Conservation (phyloP, 2,888 invertebrate genomes). For the Lithophane socia region DNA sequence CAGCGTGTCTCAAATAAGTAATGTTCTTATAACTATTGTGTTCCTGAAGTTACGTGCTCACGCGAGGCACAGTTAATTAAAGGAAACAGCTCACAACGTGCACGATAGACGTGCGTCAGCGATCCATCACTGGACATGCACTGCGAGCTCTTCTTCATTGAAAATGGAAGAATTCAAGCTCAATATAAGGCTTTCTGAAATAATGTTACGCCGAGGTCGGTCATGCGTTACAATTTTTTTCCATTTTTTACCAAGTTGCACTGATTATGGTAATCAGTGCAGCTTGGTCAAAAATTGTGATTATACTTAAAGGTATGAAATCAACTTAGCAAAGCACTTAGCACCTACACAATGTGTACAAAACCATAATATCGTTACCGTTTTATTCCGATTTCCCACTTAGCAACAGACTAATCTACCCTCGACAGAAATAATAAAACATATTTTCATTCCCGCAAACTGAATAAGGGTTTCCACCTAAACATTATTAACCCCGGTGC, state of each 20-base stretch:
- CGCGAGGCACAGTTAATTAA: constrained; percentile 58
- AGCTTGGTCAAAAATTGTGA: too few relatives aligned
- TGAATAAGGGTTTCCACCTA: constrained; percentile 60
- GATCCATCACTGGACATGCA: constrained; percentile 62
- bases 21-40: constrained; percentile 53
- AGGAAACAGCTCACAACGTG: constrained; percentile 51
- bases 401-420: constrained; percentile 25
- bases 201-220: not conserved
- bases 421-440: constrained; percentile 53
- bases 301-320: not conserved
- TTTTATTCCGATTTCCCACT: not conserved
- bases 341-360: too few relatives aligned
- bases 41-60: constrained; percentile 56
- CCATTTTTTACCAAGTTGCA: too few relatives aligned
- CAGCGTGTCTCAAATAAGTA: constrained; percentile 16
- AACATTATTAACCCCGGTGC: constrained; percentile 66
- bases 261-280: too few relatives aligned
- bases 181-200: not conserved
- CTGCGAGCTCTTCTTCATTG: constrained; percentile 35
- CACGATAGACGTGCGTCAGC: constrained; percentile 39
- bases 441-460: constrained; percentile 59
- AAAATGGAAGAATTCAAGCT: not conserved
- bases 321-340: not conserved
- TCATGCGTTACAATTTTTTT: too few relatives aligned
- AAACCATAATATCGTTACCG: not conserved